Base-by-base conservation (phyloP, 2,113 vertebrate genomes). In the Hippocampus mohnikei region DNA sequence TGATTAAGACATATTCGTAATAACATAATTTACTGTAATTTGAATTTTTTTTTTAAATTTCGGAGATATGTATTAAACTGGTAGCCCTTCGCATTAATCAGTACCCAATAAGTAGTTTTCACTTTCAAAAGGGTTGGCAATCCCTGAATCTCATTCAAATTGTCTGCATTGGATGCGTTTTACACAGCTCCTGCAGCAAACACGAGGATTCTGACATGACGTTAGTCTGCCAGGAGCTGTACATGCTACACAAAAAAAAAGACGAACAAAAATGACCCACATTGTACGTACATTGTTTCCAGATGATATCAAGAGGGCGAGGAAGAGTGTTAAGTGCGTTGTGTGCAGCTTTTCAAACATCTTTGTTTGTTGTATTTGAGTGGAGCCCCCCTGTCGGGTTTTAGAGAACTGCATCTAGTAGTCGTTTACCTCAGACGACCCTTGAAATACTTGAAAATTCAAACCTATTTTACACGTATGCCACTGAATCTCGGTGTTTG, bases 401-500 rank as follows among this genome's bases (percentile, higher is more conserved):
- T 64, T 16, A 12, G 40, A 64, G 61, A 64, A 64, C 61, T 64
- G 61, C 61, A 64, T 23, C 12, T n/a, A 42, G 61, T 12, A n/a
- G n/a, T 25, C 11, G n/a, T 58, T 58, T 42, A 64, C 61, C 61
- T 64, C 61, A 64, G 61, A n/a, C n/a, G 40, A 64, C 21, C 61
- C 40, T 1, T 3, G 2, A 23, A 42, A 42, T 41, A n/a, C 41
- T 42, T 23, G 37, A 41, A 61, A 63, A 41, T n/a, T 27, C 23
- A 58, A 58, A 56, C 23, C n/a, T 13, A 20, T 16, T 20, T 21
- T 20, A 56, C 10, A 25, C 5, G 3, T 12, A 13, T 12, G 3
- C 2, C 8, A 21, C 3, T n/a, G 46, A 53, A 53, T 53, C 1
- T 21, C 20, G 7, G 18, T 21, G 18, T 52, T 52, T 52, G 3